Evolutionary conservation across 2,888 invertebrate species (phyloP), one percentile per base, ranked within the genome.

Genomic region (Synanthedon formicaeformis): DNA sequence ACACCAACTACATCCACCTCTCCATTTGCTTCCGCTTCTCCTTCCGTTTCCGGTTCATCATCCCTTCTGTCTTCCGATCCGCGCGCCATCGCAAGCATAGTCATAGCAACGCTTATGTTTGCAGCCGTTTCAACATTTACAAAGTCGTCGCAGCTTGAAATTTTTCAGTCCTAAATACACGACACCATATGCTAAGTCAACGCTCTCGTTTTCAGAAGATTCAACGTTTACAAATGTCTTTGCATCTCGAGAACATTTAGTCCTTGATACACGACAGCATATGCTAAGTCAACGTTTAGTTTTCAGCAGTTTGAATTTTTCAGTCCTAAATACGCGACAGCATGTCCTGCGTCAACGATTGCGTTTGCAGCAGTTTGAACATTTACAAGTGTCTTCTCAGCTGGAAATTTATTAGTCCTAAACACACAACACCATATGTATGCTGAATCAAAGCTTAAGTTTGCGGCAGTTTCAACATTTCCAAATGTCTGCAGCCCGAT

Each of bases 51-150:
- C 6, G 71, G 65, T 41, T 74, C 79, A 5, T 78, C 80, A 16
- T 83, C 78, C 50, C 81, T 68, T 56, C 77, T 74, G 59, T 83
- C 85, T 58, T 85, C 85, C 56, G 81, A 75, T 63, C 81, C 82
- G 72, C 86, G 83, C 72, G 84, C 77, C 85, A 87, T 84, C 70
- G 86, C 86, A 63, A 87, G 85, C 87, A 87, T 87, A 78, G 87
- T 87, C 87, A 87, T 87, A 85, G 74, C 86, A 82, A 77, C 70
- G 81, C 70, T 73, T 77, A 71, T 68, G 58, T 67, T 62, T 52
- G 51, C 12, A 13, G 27, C 12, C n/a, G 50, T 27, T 10, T 40
- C 34, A 40, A 50, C 50, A 50, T 50, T 12, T 45, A 45, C 45
- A 8, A n/a, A n/a, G n/a, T 45, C 13, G 2, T 13, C 41, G 4